Conservation (phyloP, 2,888 invertebrate species). For the Tenthredo mesomela region DNA sequence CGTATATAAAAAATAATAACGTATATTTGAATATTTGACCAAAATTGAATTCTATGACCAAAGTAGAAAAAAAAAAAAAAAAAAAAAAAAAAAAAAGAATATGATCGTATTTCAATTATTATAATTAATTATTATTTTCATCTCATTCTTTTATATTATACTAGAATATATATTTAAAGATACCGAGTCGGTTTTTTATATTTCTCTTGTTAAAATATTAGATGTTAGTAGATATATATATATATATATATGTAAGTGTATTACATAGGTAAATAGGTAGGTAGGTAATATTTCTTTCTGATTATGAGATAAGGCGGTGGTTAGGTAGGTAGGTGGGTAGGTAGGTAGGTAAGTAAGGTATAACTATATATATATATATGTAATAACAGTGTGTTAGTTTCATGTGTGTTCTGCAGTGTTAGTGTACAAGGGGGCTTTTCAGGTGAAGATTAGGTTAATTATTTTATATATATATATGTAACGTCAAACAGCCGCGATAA, state of each 20-base stretch:
- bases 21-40: not conserved
- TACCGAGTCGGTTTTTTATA: not conserved
- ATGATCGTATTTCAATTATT: not conserved
- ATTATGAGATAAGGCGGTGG: not conserved
- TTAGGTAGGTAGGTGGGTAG: not conserved
- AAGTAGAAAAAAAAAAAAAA: not conserved
- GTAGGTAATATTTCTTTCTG: not conserved
- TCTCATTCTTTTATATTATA: not conserved
- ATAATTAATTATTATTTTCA: not conserved
- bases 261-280: not conserved
- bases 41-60: not conserved
- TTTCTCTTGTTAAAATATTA: not conserved
- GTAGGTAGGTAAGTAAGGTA: too few species aligned
- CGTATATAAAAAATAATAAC: not conserved
- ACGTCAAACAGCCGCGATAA: slow-evolving; percentile 56
- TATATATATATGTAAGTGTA: not conserved
- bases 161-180: not conserved
- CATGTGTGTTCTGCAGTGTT: not conserved
- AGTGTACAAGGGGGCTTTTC: not conserved
- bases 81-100: not conserved
- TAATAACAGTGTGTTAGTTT: not conserved
- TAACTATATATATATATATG: not conserved
- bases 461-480: slow-evolving; percentile 65
- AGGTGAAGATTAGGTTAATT: slow-evolving; percentile 71
- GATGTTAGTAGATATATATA: not conserved